Percentiles rank a stretch among this genome's conserved stretches.
Conservation (phyloP, 2,113 vertebrate species). For the Heliornis fulica region DNA sequence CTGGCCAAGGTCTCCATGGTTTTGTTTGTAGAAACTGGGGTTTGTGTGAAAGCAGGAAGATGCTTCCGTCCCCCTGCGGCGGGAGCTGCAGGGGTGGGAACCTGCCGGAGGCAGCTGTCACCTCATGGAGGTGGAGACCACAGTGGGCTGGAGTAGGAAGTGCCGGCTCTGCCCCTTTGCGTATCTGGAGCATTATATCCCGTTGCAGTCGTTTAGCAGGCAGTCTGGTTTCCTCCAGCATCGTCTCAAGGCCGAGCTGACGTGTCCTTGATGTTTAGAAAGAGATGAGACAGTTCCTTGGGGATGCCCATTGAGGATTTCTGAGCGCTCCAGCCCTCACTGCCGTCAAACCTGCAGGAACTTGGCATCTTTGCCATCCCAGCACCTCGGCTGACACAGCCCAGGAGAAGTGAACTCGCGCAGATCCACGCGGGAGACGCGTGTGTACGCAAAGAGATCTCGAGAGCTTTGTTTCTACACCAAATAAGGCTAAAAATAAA, state of each 20-base stretch:
- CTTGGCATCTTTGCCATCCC: neutral
- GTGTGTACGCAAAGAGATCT: neutral
- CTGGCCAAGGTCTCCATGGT: neutral
- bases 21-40: neutral
- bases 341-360: neutral
- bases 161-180: neutral
- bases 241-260: neutral
- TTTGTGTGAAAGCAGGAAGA: fast-evolving
- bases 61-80: neutral
- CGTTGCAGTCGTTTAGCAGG: neutral
- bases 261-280: neutral
- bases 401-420: neutral
- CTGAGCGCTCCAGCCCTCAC: neutral
- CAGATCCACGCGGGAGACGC: neutral
- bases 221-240: neutral
- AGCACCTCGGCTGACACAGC: neutral
- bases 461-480: neutral
- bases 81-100: neutral
- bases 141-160: neutral
- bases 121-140: neutral
- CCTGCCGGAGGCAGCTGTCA: fast-evolving
- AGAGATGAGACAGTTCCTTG: neutral
- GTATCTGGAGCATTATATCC: neutral
- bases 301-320: neutral
- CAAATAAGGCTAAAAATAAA: neutral